Evolutionary conservation across 2,113 vertebrate genomes (phyloP).

Genomic region (Callithrix jacchus): DNA sequence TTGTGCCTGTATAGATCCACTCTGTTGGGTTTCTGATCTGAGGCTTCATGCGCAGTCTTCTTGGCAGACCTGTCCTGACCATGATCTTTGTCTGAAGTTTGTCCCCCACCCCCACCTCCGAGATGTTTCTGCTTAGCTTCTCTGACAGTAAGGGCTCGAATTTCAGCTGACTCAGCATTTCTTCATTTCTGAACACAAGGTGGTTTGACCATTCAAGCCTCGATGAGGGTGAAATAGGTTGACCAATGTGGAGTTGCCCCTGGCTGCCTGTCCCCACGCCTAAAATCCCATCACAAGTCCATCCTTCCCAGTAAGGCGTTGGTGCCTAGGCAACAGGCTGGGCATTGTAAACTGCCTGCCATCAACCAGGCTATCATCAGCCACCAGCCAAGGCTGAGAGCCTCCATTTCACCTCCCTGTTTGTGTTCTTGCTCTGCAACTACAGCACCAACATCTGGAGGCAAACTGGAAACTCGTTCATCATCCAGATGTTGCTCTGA

Average conservation of each 20-base stretch:
- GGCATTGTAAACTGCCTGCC: not conserved
- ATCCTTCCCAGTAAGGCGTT: not conserved
- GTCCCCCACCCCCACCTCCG: too few relatives aligned
- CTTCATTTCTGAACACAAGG: not conserved
- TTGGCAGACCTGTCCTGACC: too few relatives aligned
- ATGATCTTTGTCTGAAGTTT: too few relatives aligned
- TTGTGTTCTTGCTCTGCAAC: not conserved
- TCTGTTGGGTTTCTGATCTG: too few relatives aligned
- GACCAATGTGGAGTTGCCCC: not conserved
- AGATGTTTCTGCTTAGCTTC: conserved; percentile 66
- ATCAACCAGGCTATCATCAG: not conserved
- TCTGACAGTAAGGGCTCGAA: not conserved
- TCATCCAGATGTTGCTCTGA: not conserved
- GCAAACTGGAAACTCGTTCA: not conserved
- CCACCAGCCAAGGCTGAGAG: not conserved
- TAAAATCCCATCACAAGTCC: not conserved
- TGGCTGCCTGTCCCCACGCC: not conserved
- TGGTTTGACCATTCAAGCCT: not conserved
- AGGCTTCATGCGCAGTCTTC: too few relatives aligned
- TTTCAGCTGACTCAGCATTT: conserved; percentile 30
- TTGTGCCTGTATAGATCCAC: not conserved
- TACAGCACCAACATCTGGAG: not conserved
- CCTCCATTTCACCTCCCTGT: not conserved
- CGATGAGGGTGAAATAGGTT: not conserved
- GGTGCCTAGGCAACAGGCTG: not conserved